Evolutionary conservation across 2,888 invertebrate species (phyloP), one percentile per base, ranked within the genome.

Genomic region (Yponomeuta evonymella): DNA sequence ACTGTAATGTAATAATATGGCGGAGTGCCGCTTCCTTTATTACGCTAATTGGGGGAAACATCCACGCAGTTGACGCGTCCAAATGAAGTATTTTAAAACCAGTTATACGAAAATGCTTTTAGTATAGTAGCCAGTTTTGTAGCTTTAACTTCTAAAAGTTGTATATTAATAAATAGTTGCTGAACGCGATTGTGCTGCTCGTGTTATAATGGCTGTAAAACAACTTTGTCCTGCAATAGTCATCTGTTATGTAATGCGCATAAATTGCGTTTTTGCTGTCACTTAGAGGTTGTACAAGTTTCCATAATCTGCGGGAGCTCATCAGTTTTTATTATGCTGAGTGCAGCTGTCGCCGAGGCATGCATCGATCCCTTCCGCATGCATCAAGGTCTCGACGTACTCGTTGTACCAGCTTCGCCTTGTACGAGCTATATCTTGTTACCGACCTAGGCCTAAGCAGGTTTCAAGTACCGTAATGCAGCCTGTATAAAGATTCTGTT

Each of bases 1-100:
- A 81, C 64, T 64, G 84, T 88, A 84, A 90, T 89, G 85, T 89
- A 90, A 90, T 90, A 91, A 90, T 87, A 87, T 84, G 79, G 77
- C 83, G 84, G 79, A 85, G 86, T 86, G 84, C 84, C 83, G 80
- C 81, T 81, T 83, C 78, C 81, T 83, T 78, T 70, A 70, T 70
- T 71, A 67, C 73, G 70, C 48, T 36, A 58, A 58, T 58, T 23
- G 23, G 65, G 58, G 71, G 63, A 66, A 67, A 67, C 33, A 65
- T 29, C 29, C 65, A 15, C 33, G 67, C 67, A n/a, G 30, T 64
- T 64, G 23, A n/a, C 29, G 29, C 64, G 64, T 43, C 43, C n/a
- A 43, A 67, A 67, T 36, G 12, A 15, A 15, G 36, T 63, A 48
- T 69, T 70, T 43, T 71, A 71, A 30, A 69, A 68, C 67, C 64